Conservation (phyloP, 2,113 vertebrate species). For the Labeo rohita region DNA sequence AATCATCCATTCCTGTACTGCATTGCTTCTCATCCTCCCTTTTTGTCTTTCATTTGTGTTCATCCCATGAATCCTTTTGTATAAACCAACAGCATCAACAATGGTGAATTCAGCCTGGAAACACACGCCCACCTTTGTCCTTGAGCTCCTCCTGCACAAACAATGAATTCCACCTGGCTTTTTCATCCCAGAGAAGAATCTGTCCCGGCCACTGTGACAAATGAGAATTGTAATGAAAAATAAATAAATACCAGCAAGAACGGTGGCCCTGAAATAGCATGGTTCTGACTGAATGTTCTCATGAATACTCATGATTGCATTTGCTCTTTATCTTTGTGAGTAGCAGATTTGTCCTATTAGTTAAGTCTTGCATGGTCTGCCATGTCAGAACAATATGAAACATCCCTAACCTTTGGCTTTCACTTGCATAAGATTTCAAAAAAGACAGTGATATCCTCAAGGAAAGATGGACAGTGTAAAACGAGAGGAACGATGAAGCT, state of each 20-base stretch:
- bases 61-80: neutral
- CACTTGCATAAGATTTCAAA: neutral
- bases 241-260: neutral
- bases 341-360: neutral
- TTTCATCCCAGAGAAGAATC: conserved; percentile 14
- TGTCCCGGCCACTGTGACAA: conserved; percentile 25
- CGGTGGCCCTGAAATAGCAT: neutral
- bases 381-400: neutral
- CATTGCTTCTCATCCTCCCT: conserved; percentile 28
- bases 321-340: conserved; percentile 16
- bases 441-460: neutral
- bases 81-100: conserved; percentile 28
- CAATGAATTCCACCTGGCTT: conserved; percentile 41
- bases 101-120: conserved; percentile 17
- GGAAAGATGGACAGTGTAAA: neutral
- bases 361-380: neutral
- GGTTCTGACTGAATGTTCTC: conserved; percentile 32
- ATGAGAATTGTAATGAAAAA: conserved; percentile 44
- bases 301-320: conserved; percentile 25
- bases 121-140: conserved; percentile 40
- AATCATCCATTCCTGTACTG: neutral
- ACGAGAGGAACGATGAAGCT: neutral
- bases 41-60: neutral
- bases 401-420: neutral
- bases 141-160: conserved; percentile 41